phyloP scores from a whole-genome alignment of 2,888 invertebrate genomes.

The Drosophila recens region DNA sequence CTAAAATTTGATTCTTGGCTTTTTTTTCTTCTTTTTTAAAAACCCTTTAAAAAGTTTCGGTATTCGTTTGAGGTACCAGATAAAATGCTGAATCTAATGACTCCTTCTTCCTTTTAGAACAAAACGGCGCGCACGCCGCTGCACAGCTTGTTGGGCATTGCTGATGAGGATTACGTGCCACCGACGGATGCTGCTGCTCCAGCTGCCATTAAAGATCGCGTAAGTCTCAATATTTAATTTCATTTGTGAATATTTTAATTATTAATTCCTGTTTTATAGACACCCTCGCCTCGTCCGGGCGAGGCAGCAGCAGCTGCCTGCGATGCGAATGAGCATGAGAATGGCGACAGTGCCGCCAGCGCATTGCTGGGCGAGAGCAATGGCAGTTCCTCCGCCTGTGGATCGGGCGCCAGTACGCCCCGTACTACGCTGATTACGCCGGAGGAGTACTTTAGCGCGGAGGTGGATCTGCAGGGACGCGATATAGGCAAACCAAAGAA shows the following conservation, averaged over 20 bases:
- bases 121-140: conserved; percentile 89
- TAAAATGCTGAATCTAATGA: background rate
- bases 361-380: conserved; percentile 66
- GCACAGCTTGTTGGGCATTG: conserved; percentile 92
- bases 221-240: conserved; percentile 52
- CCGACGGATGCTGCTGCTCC: conserved; percentile 72
- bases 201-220: conserved; percentile 79
- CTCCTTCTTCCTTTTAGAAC: conserved; percentile 73
- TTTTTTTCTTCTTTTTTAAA: too few relatives aligned
- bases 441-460: conserved; percentile 93
- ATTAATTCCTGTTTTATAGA: conserved; percentile 51
- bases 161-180: conserved; percentile 87
- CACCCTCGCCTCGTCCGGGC: conserved; percentile 74
- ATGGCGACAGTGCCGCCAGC: conserved; percentile 37
- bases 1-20: too few relatives aligned
- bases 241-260: background rate
- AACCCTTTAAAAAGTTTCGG: too few relatives aligned
- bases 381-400: conserved; percentile 69
- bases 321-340: conserved; percentile 63
- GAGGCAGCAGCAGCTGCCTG: conserved; percentile 21
- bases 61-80: too few relatives aligned
- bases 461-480: conserved; percentile 89
- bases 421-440: conserved; percentile 87
- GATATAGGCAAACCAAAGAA: conserved; percentile 96
- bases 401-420: conserved; percentile 80